Conservation (phyloP, 2,797 vertebrate genomes). For the Sebastes wilsoni region DNA sequence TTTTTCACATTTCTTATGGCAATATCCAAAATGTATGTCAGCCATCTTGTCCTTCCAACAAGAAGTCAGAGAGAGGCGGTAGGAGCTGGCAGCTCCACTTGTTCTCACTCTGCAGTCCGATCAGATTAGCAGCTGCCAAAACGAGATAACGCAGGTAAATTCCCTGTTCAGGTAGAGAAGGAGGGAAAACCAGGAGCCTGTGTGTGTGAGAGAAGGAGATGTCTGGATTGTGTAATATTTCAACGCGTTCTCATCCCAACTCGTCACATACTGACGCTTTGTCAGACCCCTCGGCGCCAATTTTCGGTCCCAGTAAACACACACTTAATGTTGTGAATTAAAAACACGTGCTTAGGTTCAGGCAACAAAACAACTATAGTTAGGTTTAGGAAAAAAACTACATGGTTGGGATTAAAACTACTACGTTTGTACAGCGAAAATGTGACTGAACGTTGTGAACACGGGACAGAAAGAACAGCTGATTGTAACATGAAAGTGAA, state of each 20-base stretch:
- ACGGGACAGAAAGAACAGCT: too few species aligned
- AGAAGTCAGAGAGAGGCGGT: neutral
- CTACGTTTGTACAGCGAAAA: too few species aligned
- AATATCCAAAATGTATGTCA: neutral
- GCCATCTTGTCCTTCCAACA: neutral
- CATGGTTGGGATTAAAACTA: rapidly evolving
- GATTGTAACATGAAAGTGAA: too few species aligned
- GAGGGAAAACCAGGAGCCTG: neutral
- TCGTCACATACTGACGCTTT: too few species aligned
- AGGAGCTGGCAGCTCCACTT: neutral
- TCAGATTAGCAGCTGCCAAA: neutral
- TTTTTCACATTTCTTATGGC: neutral
- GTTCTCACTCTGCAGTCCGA: neutral
- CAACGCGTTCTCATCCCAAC: too few species aligned
- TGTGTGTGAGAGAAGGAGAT: neutral
- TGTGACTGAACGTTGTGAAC: too few species aligned
- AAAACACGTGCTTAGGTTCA: too few species aligned
- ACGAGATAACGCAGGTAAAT: neutral
- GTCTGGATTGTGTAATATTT: neutral
- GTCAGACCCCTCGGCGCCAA: too few species aligned
- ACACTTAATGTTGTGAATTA: too few species aligned
- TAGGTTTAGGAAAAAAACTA: too few species aligned
- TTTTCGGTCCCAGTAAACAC: too few species aligned
- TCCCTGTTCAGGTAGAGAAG: neutral
- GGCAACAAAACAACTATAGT: too few species aligned